Conservation (phyloP, 2,113 vertebrate species). For the Romanogobio albipinnatus region DNA sequence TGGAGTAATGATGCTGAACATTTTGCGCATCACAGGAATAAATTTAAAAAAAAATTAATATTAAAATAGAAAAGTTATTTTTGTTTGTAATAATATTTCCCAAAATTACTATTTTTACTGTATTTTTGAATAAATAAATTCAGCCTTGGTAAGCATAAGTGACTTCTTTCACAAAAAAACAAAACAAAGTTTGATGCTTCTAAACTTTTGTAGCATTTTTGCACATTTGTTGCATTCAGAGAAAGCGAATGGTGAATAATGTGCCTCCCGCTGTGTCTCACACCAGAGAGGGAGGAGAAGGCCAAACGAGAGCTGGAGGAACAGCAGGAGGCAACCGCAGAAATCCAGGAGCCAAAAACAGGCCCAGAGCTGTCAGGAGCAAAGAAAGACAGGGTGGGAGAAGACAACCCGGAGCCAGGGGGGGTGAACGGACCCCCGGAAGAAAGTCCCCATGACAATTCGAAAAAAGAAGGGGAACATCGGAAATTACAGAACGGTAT, state of each 20-base stretch:
- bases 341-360: constrained; percentile 68
- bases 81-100: not conserved
- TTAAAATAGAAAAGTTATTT: not conserved
- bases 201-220: not conserved
- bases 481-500: constrained; percentile 53
- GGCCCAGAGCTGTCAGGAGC: constrained; percentile 62
- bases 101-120: not conserved
- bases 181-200: not conserved
- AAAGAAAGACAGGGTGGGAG: constrained; percentile 64
- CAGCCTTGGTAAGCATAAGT: not conserved
- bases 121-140: not conserved
- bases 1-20: not conserved
- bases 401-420: constrained; percentile 62
- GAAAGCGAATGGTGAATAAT: not conserved
- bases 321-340: constrained; percentile 72
- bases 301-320: constrained; percentile 78
- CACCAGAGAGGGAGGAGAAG: constrained; percentile 83
- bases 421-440: constrained; percentile 69
- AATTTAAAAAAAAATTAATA: too few species aligned
- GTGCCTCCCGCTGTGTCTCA: constrained; percentile 20
- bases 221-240: not conserved
- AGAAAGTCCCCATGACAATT: constrained; percentile 48
- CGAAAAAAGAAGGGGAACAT: constrained; percentile 60
- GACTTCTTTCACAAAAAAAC: not conserved
- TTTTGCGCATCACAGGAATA: too few species aligned